Percentiles rank a stretch among this genome's conserved stretches.
Conservation (phyloP, 1,140 invertebrate genomes). For the Drosophila sp. region DNA sequence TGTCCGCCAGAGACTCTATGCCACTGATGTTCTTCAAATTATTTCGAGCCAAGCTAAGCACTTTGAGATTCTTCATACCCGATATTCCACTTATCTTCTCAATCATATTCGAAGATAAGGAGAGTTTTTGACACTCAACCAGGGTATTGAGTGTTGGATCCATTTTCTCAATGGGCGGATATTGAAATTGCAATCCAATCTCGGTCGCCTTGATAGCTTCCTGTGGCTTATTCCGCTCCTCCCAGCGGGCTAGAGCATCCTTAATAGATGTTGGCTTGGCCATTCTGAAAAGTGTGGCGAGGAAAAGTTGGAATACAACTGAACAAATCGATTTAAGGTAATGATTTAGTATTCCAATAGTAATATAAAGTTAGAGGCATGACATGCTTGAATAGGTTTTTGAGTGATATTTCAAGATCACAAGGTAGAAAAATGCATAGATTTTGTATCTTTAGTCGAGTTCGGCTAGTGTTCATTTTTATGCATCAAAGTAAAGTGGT, state of each 20-base stretch:
- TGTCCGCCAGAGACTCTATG: conserved; percentile 92
- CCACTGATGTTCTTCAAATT: conserved; percentile 94
- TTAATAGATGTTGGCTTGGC: conserved; percentile 87
- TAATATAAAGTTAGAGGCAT: background rate
- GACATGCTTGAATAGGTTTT: background rate
- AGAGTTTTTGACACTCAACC: conserved; percentile 90
- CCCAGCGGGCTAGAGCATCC: conserved; percentile 91
- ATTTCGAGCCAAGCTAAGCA: conserved; percentile 94
- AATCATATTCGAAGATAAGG: conserved; percentile 95
- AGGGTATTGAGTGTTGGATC: conserved; percentile 87
- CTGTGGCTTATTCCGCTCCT: conserved; percentile 88
- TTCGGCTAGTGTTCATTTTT: too few species aligned
- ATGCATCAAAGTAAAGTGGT: too few species aligned
- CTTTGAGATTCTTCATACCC: conserved; percentile 91
- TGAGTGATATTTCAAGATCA: too few species aligned
- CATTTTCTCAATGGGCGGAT: conserved; percentile 93
- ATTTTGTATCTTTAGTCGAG: too few species aligned
- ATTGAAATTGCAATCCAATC: conserved; percentile 91
- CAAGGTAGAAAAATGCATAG: too few species aligned
- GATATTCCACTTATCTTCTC: conserved; percentile 93
- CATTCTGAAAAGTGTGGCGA: conserved; percentile 36
- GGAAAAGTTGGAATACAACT: background rate
- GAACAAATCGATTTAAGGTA: background rate
- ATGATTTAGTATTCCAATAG: background rate
- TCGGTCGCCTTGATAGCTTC: conserved; percentile 88